phyloP scores from a whole-genome alignment of 2,888 invertebrate species.

The Tenthredo livida region DNA sequence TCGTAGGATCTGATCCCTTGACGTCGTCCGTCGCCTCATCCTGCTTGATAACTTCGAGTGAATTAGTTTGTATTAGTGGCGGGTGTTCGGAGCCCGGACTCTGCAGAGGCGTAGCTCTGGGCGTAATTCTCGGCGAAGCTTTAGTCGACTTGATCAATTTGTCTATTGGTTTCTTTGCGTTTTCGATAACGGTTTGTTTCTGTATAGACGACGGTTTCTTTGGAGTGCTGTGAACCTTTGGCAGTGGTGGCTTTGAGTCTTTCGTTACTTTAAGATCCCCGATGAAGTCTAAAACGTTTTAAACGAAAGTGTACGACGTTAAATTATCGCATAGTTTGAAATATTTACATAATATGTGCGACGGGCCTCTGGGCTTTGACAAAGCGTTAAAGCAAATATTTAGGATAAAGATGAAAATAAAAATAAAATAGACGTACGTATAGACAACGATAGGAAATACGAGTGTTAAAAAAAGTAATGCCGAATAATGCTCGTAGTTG shows the following conservation, averaged over 20 bases:
- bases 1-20: slow-evolving; percentile 60
- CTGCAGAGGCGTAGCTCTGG: slow-evolving; percentile 81
- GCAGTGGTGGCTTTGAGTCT: slow-evolving; percentile 84
- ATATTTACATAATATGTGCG: not conserved
- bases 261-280: slow-evolving; percentile 78
- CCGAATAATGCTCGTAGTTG: too few relatives aligned
- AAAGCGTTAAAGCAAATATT: slow-evolving; percentile 8
- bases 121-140: slow-evolving; percentile 78
- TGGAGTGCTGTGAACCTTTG: slow-evolving; percentile 79
- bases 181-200: slow-evolving; percentile 62
- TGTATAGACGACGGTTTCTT: slow-evolving; percentile 75
- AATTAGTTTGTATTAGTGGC: slow-evolving; percentile 72
- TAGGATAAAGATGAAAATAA: not conserved
- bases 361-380: not conserved
- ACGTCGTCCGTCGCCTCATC: slow-evolving; percentile 64
- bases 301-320: too few relatives aligned
- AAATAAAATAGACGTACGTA: slow-evolving; percentile 52
- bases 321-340: too few relatives aligned
- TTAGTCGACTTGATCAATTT: slow-evolving; percentile 72
- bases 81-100: slow-evolving; percentile 79
- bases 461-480: not conserved
- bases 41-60: slow-evolving; percentile 68
- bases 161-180: slow-evolving; percentile 60
- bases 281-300: slow-evolving; percentile 67
- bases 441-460: not conserved